A percentile compares a stretch with the other conserved stretches of the same genome.
phyloP scores from a whole-genome alignment of 2,888 invertebrate species.

The Apamea crenata region DNA sequence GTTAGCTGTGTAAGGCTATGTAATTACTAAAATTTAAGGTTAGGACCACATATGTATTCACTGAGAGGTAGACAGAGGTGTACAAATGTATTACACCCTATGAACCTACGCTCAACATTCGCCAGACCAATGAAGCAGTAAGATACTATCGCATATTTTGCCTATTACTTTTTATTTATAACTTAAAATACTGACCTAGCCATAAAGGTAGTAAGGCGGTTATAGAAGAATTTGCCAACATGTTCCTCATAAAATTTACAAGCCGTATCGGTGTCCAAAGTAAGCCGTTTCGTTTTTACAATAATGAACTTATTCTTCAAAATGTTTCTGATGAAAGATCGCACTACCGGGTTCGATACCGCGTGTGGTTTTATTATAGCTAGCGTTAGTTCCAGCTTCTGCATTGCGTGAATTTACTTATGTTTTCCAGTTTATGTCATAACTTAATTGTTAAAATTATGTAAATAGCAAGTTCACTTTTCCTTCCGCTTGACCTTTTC shows the following conservation, averaged over 20 bases:
- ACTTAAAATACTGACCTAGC: constrained; percentile 89
- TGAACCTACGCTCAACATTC: neutral
- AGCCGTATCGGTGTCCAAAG: constrained; percentile 91
- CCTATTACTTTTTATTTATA: neutral
- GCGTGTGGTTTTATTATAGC: constrained; percentile 97
- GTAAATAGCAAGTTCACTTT: neutral
- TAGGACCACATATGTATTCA: neutral
- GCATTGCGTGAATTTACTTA: constrained; percentile 72
- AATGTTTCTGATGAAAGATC: constrained; percentile 92
- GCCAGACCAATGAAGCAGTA: neutral
- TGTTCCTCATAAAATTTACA: constrained; percentile 96
- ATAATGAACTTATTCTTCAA: constrained; percentile 94
- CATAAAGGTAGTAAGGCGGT: constrained; percentile 95
- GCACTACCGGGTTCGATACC: constrained; percentile 93
- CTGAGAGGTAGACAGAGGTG: neutral
- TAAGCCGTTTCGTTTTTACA: constrained; percentile 92
- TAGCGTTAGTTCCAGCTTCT: constrained; percentile 93
- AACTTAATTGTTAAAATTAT: constrained; percentile 20
- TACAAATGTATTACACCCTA: neutral
- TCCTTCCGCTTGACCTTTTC: constrained; percentile 6
- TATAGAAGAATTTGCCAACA: constrained; percentile 95
- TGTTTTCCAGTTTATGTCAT: constrained; percentile 64
- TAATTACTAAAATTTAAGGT: neutral
- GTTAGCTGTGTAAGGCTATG: neutral
- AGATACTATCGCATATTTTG: neutral